These are phyloP conservation scores for Agrypnia vestita DNA, from an alignment of 1,140 invertebrate species.

Conservation along the genomic window DNA sequence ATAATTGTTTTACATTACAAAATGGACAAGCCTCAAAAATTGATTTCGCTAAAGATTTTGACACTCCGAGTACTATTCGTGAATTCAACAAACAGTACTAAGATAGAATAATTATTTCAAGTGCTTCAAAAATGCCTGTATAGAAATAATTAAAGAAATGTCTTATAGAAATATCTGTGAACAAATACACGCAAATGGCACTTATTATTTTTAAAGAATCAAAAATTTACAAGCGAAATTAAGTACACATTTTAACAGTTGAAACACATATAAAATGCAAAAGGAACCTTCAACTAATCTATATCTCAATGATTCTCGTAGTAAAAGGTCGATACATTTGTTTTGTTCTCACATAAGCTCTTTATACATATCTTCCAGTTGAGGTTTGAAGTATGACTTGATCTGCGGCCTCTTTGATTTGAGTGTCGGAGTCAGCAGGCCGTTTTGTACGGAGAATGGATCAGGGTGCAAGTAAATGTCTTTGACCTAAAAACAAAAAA, in stretches of 20 bases:
- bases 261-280: conserved; percentile 18
- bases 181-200: background rate
- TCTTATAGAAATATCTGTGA: background rate
- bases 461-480: conserved; percentile 95
- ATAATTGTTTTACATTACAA: conserved; percentile 15
- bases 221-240: background rate
- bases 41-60: background rate
- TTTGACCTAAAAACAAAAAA: conserved; percentile 83
- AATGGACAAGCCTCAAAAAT: background rate
- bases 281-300: conserved; percentile 20
- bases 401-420: conserved; percentile 95
- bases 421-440: conserved; percentile 95
- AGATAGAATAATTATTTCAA: too few relatives aligned
- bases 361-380: conserved; percentile 93
- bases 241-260: background rate
- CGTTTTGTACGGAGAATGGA: conserved; percentile 97
- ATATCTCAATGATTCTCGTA: conserved; percentile 9
- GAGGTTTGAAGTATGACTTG: conserved; percentile 91
- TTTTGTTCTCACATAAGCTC: conserved; percentile 63
- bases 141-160: background rate
- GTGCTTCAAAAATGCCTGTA: background rate
- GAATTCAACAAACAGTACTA: background rate
- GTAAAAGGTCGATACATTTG: background rate
- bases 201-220: background rate
- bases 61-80: background rate